Conservation (phyloP, 2,888 invertebrate species). For the Rapana venosa region DNA sequence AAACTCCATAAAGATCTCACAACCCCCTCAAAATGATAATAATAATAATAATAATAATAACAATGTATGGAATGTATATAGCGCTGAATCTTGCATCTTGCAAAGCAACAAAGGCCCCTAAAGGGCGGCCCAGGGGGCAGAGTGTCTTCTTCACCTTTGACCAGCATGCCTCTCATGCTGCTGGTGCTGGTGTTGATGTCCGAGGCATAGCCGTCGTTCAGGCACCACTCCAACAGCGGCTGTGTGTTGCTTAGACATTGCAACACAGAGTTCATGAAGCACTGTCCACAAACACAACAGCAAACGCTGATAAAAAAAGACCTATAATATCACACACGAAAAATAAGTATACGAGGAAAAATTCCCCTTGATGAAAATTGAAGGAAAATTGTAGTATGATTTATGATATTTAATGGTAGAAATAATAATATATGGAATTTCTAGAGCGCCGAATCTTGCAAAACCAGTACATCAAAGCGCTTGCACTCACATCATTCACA, state of each 20-base stretch:
- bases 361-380: background rate
- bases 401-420: background rate
- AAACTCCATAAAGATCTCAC: too few species aligned
- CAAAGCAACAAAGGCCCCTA: background rate
- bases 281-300: slow-evolving; percentile 78
- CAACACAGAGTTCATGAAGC: slow-evolving; percentile 93
- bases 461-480: background rate
- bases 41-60: too few species aligned
- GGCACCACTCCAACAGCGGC: slow-evolving; percentile 86
- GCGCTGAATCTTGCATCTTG: too few species aligned
- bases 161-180: slow-evolving; percentile 90
- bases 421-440: background rate
- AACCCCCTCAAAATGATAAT: too few species aligned
- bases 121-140: background rate
- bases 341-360: background rate
- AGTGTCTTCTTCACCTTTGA: slow-evolving; percentile 73
- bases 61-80: too few species aligned
- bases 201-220: slow-evolving; percentile 83
- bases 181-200: slow-evolving; percentile 89
- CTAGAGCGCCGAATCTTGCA: background rate
- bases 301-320: background rate
- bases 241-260: slow-evolving; percentile 92
- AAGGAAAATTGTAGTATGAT: background rate
- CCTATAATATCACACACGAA: background rate
- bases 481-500: background rate